Percentiles rank a stretch among this genome's conserved stretches.
Conservation (phyloP, 2,888 invertebrate species). For the Pristionchus maxplancki region DNA sequence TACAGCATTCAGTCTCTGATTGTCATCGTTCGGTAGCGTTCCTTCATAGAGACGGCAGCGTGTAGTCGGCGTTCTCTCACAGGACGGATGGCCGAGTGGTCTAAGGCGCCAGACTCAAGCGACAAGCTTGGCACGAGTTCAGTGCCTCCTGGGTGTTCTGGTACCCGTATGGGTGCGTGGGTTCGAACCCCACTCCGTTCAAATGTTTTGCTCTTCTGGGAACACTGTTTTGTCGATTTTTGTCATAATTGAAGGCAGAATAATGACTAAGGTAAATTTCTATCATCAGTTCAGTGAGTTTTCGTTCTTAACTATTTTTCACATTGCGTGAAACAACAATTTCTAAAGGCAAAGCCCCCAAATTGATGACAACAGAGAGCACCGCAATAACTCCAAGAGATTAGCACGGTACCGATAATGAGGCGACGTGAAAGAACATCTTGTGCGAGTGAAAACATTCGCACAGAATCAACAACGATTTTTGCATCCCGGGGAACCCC, state of each 20-base stretch:
- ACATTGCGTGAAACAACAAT: too few relatives aligned
- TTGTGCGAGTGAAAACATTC: too few relatives aligned
- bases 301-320: too few relatives aligned
- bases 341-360: neutral
- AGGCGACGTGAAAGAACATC: neutral
- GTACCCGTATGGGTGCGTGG: constrained; percentile 49
- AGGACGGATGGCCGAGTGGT: constrained; percentile 79
- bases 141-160: constrained; percentile 49
- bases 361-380: too few relatives aligned
- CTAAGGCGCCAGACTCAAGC: constrained; percentile 80
- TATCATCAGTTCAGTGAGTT: too few relatives aligned
- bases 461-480: too few relatives aligned
- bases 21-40: too few relatives aligned
- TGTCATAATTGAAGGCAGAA: neutral
- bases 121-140: constrained; percentile 51
- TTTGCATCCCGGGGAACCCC: too few relatives aligned
- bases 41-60: too few relatives aligned
- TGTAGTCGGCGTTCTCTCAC: too few relatives aligned
- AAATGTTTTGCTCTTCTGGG: neutral
- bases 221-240: neutral
- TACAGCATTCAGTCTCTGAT: too few relatives aligned
- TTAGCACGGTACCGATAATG: neutral
- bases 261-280: too few relatives aligned
- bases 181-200: constrained; percentile 51
- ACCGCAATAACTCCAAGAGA: neutral